A percentile compares a stretch with the other conserved stretches of the same genome.
These are phyloP conservation scores for Xenopus tropicalis DNA, from an alignment of 2,113 vertebrate genomes.

Conservation along the genomic window DNA sequence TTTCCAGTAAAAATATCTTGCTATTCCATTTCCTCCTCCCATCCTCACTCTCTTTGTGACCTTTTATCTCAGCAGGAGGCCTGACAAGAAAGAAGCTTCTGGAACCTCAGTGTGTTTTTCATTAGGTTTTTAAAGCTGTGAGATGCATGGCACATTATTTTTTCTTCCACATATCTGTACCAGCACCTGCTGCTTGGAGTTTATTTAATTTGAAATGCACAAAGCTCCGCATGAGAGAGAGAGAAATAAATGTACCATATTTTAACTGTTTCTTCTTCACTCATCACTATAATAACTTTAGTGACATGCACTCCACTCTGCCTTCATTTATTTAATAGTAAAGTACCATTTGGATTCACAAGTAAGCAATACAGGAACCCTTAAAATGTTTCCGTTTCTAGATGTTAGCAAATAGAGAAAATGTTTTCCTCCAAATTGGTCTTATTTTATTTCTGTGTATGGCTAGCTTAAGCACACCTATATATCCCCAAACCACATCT, in stretches of 20 bases:
- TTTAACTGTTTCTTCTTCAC: constrained; percentile 15
- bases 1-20: constrained; percentile 48
- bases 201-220: constrained; percentile 47
- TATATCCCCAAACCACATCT: no score
- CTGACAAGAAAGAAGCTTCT: constrained; percentile 60
- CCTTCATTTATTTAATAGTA: no score
- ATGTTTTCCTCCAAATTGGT: no score
- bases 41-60: constrained; percentile 49
- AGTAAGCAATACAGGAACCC: no score
- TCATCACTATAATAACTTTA: neutral
- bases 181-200: constrained; percentile 45
- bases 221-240: constrained; percentile 16
- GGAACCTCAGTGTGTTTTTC: constrained; percentile 57
- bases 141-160: constrained; percentile 37
- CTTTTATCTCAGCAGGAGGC: constrained; percentile 59
- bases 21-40: constrained; percentile 27
- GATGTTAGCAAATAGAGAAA: no score
- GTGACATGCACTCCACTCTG: no score
- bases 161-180: neutral
- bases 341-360: no score
- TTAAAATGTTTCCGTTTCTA: no score
- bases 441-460: no score
- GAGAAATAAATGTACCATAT: neutral
- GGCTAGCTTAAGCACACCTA: no score
- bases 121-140: constrained; percentile 50